These are phyloP conservation scores for Apamea anceps DNA, from an alignment of 2,888 invertebrate species.

Conservation along the genomic window DNA sequence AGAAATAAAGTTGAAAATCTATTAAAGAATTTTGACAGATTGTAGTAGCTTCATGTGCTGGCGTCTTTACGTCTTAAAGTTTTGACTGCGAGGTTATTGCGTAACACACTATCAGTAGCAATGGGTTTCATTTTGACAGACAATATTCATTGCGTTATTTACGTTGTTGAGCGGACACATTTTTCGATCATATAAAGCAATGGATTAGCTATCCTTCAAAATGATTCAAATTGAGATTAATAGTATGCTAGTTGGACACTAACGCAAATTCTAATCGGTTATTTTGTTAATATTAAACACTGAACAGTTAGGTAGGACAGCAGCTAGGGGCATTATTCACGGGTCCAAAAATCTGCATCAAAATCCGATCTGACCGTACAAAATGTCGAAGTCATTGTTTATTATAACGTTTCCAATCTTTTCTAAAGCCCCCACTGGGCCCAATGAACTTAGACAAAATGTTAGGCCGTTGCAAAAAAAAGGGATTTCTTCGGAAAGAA, in stretches of 20 bases:
- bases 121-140: neutral
- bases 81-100: neutral
- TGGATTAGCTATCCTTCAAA: neutral
- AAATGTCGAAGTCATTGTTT: conserved; percentile 64
- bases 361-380: conserved; percentile 32
- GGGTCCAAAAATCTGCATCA: conserved; percentile 23
- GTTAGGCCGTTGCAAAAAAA: conserved; percentile 79
- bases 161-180: neutral
- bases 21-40: too few species aligned
- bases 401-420: conserved; percentile 63
- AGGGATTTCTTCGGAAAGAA: conserved; percentile 75
- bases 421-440: conserved; percentile 80
- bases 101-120: neutral
- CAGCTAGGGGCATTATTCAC: neutral
- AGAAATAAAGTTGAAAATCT: too few species aligned
- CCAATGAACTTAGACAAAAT: conserved; percentile 79
- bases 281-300: neutral
- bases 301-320: too few species aligned
- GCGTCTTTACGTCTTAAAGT: too few species aligned
- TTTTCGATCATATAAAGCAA: neutral
- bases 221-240: neutral
- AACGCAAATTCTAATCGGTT: neutral
- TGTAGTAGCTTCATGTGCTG: too few species aligned
- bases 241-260: neutral
- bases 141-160: neutral